Evolutionary conservation across 2,797 vertebrate genomes (phyloP), one percentile per base, ranked within the genome.

Genomic region (Aldrovandia affinis): DNA sequence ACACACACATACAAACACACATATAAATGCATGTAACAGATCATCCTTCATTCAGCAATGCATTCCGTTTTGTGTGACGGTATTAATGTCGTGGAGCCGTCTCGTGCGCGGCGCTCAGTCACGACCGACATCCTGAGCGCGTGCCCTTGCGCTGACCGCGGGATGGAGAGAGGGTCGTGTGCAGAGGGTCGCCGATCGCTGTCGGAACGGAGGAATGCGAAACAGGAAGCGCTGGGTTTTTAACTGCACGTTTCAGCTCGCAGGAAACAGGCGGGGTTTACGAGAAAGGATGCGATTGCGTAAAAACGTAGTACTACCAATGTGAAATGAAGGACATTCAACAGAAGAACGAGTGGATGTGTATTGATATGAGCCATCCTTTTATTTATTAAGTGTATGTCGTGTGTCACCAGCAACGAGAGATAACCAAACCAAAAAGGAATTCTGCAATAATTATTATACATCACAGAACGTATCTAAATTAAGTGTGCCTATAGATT

Each of bases 81-180:
- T 59, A 9, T 44, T 44, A 22, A 42, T 68, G 42, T 28, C 54
- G 54, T 50, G 73, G 50, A 14, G 68, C 44, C 44, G 42, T 61
- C 15, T 25, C 39, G 12, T 47, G 47, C 18, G 33, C n/a, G 44
- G 52, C 25, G 52, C 22, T 9, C 44, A 28, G 83, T 84, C 83
- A 84, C 83, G 83, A 84, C 83, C 83, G 52, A 84, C 83, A 79
- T 84, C 83, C 83, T 84, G 83, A 63, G 22, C 47, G 47, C 25
- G 77, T 42, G 30, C 61, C 22, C 77, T 3, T 81, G 42, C 15
- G 36, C 12, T 8, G 22, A 73, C 36, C 15, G 73, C 42, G 44
- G 39, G 42, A 47, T 47, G n/a, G 22, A 47, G 22, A 44, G 18
- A 70, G n/a, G 73, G 42, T 4, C 39, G 73, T n/a, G 22, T 25